phyloP scores from a whole-genome alignment of 2,113 vertebrate genomes.

The Lophius piscatorius region DNA sequence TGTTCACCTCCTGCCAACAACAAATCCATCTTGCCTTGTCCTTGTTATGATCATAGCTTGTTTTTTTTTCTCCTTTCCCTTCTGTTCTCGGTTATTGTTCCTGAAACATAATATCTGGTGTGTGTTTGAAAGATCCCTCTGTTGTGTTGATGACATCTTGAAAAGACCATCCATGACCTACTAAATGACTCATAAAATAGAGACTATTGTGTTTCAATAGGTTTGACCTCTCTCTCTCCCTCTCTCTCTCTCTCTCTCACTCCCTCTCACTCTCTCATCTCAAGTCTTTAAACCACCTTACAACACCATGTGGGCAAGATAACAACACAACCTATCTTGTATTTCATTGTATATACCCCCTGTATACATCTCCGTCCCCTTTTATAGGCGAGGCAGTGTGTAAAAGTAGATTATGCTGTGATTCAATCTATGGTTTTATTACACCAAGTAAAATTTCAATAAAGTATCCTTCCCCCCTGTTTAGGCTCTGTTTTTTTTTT shows the following conservation, averaged over 20 bases:
- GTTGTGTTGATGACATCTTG: constrained; percentile 57
- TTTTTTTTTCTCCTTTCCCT: constrained; percentile 35
- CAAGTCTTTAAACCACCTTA: constrained; percentile 26
- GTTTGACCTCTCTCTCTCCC: constrained; percentile 36
- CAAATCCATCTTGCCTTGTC: constrained; percentile 65
- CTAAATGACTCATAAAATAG: constrained; percentile 49
- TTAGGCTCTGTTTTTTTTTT: not conserved
- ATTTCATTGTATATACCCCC: constrained; percentile 21
- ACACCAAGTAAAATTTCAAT: constrained; percentile 24
- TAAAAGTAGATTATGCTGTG: constrained; percentile 31
- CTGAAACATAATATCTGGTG: constrained; percentile 69
- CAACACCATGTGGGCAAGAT: constrained; percentile 15
- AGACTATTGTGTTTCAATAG: constrained; percentile 40
- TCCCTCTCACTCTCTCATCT: constrained; percentile 3
- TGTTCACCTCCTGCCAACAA: constrained; percentile 70
- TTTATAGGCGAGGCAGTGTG: constrained; percentile 1
- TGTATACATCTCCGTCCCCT: constrained; percentile 28
- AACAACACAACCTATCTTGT: constrained; percentile 19
- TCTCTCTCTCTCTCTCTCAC: not conserved
- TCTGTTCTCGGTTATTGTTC: constrained; percentile 64
- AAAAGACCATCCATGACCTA: constrained; percentile 50
- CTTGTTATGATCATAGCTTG: constrained; percentile 59
- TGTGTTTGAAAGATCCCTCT: constrained; percentile 47
- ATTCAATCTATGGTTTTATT: constrained; percentile 26
- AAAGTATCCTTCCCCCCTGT: not conserved